Percentiles rank a stretch among this genome's conserved stretches.
Conservation (phyloP, 1,140 invertebrate genomes). For the Amyelois transitella region DNA sequence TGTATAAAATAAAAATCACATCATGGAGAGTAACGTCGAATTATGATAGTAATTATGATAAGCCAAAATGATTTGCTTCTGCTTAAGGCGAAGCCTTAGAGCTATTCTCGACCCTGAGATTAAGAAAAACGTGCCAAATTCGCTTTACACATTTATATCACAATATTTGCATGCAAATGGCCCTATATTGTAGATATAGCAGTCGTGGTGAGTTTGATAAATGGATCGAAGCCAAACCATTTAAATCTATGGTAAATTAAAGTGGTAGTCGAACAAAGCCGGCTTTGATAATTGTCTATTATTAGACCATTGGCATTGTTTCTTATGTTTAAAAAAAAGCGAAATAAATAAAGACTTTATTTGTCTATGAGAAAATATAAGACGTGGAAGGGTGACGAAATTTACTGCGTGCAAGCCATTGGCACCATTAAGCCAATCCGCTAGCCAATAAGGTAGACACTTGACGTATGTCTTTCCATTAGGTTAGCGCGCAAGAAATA, state of each 20-base stretch:
- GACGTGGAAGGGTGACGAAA: constrained; percentile 37
- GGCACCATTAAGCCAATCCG: constrained; percentile 59
- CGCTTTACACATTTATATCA: constrained; percentile 24
- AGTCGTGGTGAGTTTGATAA: constrained; percentile 26
- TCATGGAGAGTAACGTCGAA: neutral
- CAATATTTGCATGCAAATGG: constrained; percentile 49
- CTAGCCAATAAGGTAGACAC: constrained; percentile 66
- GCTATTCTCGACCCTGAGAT: constrained; percentile 28
- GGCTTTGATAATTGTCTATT: neutral
- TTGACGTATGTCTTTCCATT: constrained; percentile 71
- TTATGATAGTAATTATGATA: constrained; percentile 15
- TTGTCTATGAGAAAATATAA: constrained; percentile 15
- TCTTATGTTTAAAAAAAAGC: neutral
- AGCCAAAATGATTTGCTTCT: constrained; percentile 11
- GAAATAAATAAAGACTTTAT: constrained; percentile 8
- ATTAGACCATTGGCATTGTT: too few species aligned
- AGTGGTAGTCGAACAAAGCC: constrained; percentile 6
- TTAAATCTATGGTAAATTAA: constrained; percentile 11
- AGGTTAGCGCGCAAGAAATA: constrained; percentile 65
- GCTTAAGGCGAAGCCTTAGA: constrained; percentile 23
- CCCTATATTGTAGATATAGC: constrained; percentile 30
- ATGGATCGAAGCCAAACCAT: constrained; percentile 10
- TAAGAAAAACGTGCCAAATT: constrained; percentile 26
- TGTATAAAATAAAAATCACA: neutral
- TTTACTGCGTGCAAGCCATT: constrained; percentile 38